A percentile compares a stretch with the other conserved stretches of the same genome.
Conservation (phyloP, 2,888 invertebrate species). For the Pherbina coryleti region DNA sequence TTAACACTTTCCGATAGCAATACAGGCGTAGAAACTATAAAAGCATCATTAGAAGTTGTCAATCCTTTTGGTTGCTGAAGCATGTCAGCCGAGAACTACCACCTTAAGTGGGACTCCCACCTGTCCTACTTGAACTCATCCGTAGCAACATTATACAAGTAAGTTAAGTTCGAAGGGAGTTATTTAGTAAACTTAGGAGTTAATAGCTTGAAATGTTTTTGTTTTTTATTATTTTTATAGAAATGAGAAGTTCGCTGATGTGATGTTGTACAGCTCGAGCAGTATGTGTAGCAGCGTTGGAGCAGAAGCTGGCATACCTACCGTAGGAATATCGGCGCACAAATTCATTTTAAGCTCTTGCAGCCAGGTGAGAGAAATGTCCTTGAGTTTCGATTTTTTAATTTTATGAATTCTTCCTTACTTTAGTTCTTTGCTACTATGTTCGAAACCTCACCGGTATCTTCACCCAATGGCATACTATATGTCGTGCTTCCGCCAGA, state of each 20-base stretch:
- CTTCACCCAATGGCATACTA: conserved; percentile 70
- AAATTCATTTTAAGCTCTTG: conserved; percentile 87
- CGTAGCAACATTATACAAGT: conserved; percentile 77
- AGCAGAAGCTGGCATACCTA: conserved; percentile 63
- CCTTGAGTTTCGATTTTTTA: background rate
- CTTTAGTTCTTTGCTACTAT: conserved; percentile 67
- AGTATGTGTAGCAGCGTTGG: conserved; percentile 73
- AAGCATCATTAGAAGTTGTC: background rate
- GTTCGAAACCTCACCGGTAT: conserved; percentile 66
- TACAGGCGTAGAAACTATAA: too few relatives aligned
- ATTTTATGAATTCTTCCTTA: background rate
- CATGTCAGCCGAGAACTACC: conserved; percentile 81
- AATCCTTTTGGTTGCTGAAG: conserved; percentile 14
- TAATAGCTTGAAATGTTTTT: background rate
- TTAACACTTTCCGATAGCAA: too few relatives aligned
- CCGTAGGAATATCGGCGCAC: conserved; percentile 86
- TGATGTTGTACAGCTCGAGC: conserved; percentile 78
- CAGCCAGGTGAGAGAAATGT: conserved; percentile 71
- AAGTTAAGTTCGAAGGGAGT: conserved; percentile 43
- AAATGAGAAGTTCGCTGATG: conserved; percentile 86
- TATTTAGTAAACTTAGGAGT: background rate
- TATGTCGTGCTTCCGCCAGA: conserved; percentile 85
- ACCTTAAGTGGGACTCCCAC: conserved; percentile 91
- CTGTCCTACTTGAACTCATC: conserved; percentile 85
- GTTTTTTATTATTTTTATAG: conserved; percentile 64